Conservation (phyloP, 2,888 invertebrate genomes). For the Gisinianus flammeolus region DNA sequence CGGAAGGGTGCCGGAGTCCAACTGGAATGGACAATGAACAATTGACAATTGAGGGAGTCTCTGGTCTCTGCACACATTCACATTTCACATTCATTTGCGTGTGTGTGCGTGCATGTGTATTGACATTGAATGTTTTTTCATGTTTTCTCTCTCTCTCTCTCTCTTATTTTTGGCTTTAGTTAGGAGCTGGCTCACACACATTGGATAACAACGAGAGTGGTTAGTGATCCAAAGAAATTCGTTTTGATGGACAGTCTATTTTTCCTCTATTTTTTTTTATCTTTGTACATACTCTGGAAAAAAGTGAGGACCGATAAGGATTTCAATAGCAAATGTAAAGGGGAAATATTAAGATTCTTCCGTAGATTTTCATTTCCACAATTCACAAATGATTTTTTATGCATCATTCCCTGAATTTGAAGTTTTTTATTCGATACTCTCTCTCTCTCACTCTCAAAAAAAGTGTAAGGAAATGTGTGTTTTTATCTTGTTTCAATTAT, state of each 20-base stretch:
- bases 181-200: too few relatives aligned
- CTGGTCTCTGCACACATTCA: too few relatives aligned
- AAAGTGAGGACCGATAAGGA: background rate
- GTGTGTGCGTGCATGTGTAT: background rate
- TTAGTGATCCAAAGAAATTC: background rate
- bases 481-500: too few relatives aligned
- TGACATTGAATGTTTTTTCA: background rate
- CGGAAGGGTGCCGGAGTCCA: slow-evolving; percentile 8
- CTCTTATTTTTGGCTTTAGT: too few relatives aligned
- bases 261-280: background rate
- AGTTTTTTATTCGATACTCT: too few relatives aligned
- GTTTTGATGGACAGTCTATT: slow-evolving; percentile 5
- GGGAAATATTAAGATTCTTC: too few relatives aligned
- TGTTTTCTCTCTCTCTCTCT: background rate
- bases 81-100: background rate
- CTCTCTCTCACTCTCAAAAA: too few relatives aligned
- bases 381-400: background rate
- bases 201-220: background rate
- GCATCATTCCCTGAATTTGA: background rate
- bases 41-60: background rate
- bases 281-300: background rate
- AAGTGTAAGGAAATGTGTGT: background rate
- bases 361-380: background rate
- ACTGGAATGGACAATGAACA: background rate
- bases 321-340: too few relatives aligned